Evolutionary conservation across 2,797 vertebrate genomes (phyloP).

Genomic region (Morelia viridis): DNA sequence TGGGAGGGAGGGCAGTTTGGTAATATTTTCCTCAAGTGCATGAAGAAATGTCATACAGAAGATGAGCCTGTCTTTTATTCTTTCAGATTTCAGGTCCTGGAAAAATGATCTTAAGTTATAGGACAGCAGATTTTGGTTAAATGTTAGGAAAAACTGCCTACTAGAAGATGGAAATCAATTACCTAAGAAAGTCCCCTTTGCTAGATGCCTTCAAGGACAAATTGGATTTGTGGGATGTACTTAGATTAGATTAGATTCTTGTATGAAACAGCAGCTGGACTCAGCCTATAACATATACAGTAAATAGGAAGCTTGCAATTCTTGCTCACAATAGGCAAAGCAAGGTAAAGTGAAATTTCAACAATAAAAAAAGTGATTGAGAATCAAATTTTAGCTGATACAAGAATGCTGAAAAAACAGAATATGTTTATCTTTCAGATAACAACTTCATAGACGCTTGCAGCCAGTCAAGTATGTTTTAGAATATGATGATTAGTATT

Average conservation of each 20-base stretch:
- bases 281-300: neutral
- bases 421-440: neutral
- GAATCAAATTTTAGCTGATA: fast-evolving
- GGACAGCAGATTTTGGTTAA: neutral
- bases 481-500: neutral
- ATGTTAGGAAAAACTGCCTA: neutral
- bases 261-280: neutral
- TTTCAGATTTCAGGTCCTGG: neutral
- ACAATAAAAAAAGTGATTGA: neutral
- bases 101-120: neutral
- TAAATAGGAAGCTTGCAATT: neutral
- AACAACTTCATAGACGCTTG: neutral
- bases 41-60: neutral
- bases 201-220: neutral
- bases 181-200: neutral
- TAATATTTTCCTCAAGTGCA: neutral
- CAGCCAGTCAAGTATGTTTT: neutral
- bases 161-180: neutral
- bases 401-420: neutral
- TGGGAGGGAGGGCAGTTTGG: neutral
- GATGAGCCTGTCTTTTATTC: neutral
- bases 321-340: neutral
- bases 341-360: neutral
- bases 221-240: neutral
- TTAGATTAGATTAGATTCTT: neutral